Base-by-base conservation (phyloP, 2,113 vertebrate species). In the Oncorhynchus masou region DNA sequence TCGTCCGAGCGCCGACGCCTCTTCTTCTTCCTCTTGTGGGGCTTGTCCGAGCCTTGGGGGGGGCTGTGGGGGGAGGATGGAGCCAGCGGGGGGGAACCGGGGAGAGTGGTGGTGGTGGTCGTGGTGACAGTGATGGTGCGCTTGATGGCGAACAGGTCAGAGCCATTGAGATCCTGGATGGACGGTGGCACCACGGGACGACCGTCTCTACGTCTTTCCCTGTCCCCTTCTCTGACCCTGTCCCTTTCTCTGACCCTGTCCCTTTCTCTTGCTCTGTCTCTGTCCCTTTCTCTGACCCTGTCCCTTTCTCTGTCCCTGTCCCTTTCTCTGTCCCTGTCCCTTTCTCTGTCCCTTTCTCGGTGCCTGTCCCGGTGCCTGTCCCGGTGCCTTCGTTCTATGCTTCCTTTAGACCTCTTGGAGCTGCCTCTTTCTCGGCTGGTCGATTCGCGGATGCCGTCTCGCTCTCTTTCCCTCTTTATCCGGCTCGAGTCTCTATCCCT, bases 81-180 rank as follows among this genome's bases (percentile, higher is more conserved):
- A 88, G 69, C 1, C 77, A 92, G 74, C 84, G 94, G 0, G 16
- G 91, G 95, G 0, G 93, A 94, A 16, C 91, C 93, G 0, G 93
- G 91, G 11, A 94, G 83, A 0, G 79, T 93, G 85, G 74, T 93
- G 22, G 54, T 95, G 22, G 81, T 91, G 78, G 74, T 94, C 75
- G 91, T 94, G 6, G 91, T 94, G 15, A 97, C 96, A 0, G 96
- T 98, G 83, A 98, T 97, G 73, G 97, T 98, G 20, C 97, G 90
- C 72, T 97, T 98, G 81, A 98, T 97, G 74, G 96, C 95, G 9
- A 97, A 96, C 0, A 98, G 93, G 9, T 97, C 96, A 0, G 96
- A 93, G 20, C 96, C 95, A 1, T 95, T 97, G 1, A 98, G 94
- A 78, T 98, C 97, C 80, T 98, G 97, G 82, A 98, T 97, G 1